These are phyloP conservation scores for Triplophysa bombifrons DNA, from an alignment of 2,797 vertebrate genomes.

Conservation along the genomic window DNA sequence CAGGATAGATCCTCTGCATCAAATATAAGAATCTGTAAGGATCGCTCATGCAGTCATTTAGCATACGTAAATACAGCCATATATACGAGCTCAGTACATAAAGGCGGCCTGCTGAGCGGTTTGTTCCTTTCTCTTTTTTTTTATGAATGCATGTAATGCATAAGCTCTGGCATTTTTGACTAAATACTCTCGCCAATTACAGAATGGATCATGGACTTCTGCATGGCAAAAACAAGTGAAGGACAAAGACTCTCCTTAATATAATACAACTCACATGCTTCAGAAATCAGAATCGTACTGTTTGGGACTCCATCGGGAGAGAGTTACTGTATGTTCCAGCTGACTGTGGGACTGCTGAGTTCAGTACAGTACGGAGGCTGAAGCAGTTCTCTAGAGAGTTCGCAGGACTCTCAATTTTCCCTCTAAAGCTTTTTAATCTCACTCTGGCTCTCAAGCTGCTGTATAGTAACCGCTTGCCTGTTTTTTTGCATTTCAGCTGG, in stretches of 20 bases:
- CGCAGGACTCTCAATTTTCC: constrained; percentile 57
- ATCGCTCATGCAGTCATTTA: constrained; percentile 50
- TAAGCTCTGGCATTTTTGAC: constrained; percentile 49
- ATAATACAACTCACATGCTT: constrained; percentile 51
- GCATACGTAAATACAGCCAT: constrained; percentile 35
- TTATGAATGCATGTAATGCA: constrained; percentile 54
- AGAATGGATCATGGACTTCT: constrained; percentile 51
- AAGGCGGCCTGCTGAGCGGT: constrained; percentile 24
- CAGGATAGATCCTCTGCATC: constrained; percentile 35
- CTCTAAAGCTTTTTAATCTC: constrained; percentile 55
- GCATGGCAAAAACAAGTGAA: constrained; percentile 57
- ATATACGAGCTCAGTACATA: constrained; percentile 33
- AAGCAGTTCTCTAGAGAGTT: constrained; percentile 58
- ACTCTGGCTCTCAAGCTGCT: constrained; percentile 54
- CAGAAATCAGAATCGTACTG: constrained; percentile 50
- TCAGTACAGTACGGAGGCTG: constrained; percentile 57
- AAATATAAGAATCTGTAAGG: constrained; percentile 45
- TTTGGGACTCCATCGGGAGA: constrained; percentile 51
- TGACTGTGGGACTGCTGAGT: constrained; percentile 56
- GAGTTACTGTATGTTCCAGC: constrained; percentile 47
- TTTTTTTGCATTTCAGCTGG: constrained; percentile 61
- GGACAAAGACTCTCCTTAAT: constrained; percentile 50
- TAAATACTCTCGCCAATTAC: constrained; percentile 46
- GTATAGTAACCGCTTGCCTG: constrained; percentile 62
- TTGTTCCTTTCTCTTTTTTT: constrained; percentile 1